Base-by-base conservation (phyloP, 1,140 invertebrate genomes). In the Neoseiulus cucumeris region DNA sequence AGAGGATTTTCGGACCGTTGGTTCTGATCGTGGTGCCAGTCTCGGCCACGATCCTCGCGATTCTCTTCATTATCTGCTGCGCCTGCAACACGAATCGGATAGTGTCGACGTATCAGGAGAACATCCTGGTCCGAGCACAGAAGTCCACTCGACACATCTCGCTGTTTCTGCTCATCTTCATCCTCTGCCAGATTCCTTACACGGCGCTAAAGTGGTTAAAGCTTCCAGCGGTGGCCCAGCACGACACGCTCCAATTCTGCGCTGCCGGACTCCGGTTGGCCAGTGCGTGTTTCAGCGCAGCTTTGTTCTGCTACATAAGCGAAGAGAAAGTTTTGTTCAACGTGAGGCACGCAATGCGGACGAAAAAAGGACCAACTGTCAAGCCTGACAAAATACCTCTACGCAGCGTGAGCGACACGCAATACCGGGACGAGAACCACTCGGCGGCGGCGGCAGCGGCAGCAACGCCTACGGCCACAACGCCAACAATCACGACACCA, bases 231-330 rank as follows among this genome's bases (percentile, higher is more conserved):
- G 14, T 20, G 14, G 51, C 51, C 17, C 51, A 59, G 51, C 51
- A 59, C 9, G 51, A 59, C 51, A 59, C 51, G 14, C 51, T 59
- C 25, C n/a, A 59, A 20, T 59, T 59, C 51, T 59, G 51, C 22
- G 51, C 51, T 1, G 51, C 51, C 14, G 51, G 51, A 14, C 51
- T 59, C 17, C 51, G 51, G 14, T 20, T 59, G 1, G 25, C 51
- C 14, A 33, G 25, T 6, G 51, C 33, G 25, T 59, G 51, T 9
- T 59, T 59, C 51, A 59, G 51, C 22, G 22, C 51, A 4, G 51
- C 51, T 2, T 59, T 59, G 2, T 59, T 59, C 51, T 59, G 51
- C 22, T 59, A 59, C 9, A 25, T 59, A 12, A 59, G 51, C 22
- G 51, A 59, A 29, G 51, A 59, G 22, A 59, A 59, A 33, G 51